Conservation (phyloP, 2,797 vertebrate species). For the Sciurus carolinensis region DNA sequence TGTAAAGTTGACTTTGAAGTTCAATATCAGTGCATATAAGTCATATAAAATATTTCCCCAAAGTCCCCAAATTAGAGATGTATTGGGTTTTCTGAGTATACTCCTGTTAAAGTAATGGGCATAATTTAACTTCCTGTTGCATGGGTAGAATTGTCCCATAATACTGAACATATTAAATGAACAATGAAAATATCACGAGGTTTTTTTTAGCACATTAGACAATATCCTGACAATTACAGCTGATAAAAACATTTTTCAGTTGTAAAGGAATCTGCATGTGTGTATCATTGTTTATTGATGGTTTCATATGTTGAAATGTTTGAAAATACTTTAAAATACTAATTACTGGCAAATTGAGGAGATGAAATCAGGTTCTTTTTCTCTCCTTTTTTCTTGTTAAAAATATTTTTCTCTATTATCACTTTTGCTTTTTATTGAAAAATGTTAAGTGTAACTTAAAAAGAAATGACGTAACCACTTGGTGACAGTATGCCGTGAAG, state of each 20-base stretch:
- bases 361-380: background rate
- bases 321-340: slow-evolving; percentile 3
- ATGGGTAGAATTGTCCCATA: background rate
- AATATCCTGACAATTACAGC: background rate
- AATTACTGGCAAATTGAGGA: background rate
- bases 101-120: background rate
- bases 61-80: background rate
- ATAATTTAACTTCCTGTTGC: background rate
- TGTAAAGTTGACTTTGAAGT: slow-evolving; percentile 4
- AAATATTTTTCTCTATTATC: background rate
- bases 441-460: slow-evolving; percentile 3
- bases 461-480: slow-evolving; percentile 60
- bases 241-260: background rate
- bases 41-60: background rate
- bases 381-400: background rate
- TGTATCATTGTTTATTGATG: background rate
- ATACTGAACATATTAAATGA: background rate
- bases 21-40: background rate
- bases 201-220: background rate
- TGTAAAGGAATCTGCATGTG: background rate
- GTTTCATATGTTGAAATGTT: background rate
- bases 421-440: slow-evolving; percentile 47
- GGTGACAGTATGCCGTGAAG: slow-evolving; percentile 71
- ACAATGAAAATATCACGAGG: background rate
- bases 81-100: slow-evolving; percentile 39